phyloP scores from a whole-genome alignment of 2,888 invertebrate species.

The Drosophila lutescens region DNA sequence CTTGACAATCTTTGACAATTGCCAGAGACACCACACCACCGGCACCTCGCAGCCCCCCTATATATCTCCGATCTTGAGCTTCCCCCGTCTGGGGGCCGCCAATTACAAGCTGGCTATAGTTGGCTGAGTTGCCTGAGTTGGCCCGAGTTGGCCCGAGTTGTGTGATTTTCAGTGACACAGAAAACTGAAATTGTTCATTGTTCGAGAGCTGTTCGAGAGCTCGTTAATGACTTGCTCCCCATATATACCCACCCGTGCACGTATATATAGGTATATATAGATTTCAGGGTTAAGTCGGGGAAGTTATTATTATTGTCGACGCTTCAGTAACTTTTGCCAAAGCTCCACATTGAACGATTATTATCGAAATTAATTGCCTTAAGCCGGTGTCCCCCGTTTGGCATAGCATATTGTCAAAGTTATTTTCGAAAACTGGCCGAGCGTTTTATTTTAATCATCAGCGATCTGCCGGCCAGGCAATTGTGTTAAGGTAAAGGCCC shows the following conservation, averaged over 20 bases:
- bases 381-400: slow-evolving; percentile 51
- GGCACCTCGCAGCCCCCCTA: background rate
- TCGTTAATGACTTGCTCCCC: slow-evolving; percentile 65
- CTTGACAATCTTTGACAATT: slow-evolving; percentile 54
- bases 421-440: slow-evolving; percentile 75
- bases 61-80: slow-evolving; percentile 8
- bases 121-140: slow-evolving; percentile 47
- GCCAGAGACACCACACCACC: slow-evolving; percentile 16
- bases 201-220: slow-evolving; percentile 56
- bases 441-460: slow-evolving; percentile 78
- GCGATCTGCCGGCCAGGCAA: slow-evolving; percentile 38
- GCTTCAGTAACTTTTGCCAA: slow-evolving; percentile 81
- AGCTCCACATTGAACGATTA: slow-evolving; percentile 78
- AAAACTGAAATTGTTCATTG: slow-evolving; percentile 83
- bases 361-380: slow-evolving; percentile 76
- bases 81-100: slow-evolving; percentile 33
- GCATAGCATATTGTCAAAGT: slow-evolving; percentile 46
- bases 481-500: slow-evolving; percentile 73
- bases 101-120: slow-evolving; percentile 70
- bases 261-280: slow-evolving; percentile 47
- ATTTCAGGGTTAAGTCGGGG: slow-evolving; percentile 80
- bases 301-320: slow-evolving; percentile 73
- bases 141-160: slow-evolving; percentile 51
- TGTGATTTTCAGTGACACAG: slow-evolving; percentile 84
- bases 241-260: slow-evolving; percentile 31